phyloP scores from a whole-genome alignment of 2,797 vertebrate species.

The Distichodus sexfasciatus region DNA sequence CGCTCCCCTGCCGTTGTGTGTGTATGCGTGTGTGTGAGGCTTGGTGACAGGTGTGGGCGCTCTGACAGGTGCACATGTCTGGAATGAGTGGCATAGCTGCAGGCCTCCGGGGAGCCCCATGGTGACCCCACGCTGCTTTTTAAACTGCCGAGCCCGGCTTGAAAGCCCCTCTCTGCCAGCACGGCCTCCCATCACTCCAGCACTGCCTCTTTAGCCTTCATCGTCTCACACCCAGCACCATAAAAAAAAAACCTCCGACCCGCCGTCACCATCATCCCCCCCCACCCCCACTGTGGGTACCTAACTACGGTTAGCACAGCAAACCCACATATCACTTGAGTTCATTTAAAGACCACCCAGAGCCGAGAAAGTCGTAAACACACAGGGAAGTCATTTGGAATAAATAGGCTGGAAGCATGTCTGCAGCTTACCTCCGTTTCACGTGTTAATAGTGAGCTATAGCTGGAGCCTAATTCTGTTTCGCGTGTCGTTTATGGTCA shows the following conservation, averaged over 20 bases:
- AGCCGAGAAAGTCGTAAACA: background rate
- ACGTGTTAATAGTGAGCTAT: too few species aligned
- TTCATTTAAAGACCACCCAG: constrained; percentile 19
- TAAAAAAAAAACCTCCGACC: background rate
- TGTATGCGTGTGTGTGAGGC: constrained; percentile 14
- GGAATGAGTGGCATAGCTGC: constrained; percentile 74
- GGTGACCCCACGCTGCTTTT: constrained; percentile 67
- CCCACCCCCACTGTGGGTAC: background rate
- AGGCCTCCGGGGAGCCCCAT: constrained; percentile 48
- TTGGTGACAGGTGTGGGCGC: constrained; percentile 54
- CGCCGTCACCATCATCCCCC: background rate
- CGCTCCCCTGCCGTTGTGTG: constrained; percentile 26
- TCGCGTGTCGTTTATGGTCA: too few species aligned
- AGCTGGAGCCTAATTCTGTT: too few species aligned
- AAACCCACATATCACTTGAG: constrained; percentile 18
- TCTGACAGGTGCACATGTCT: constrained; percentile 81
- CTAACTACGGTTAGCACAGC: constrained; percentile 24
- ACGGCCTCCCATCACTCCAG: constrained; percentile 47
- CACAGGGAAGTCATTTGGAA: background rate
- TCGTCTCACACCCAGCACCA: constrained; percentile 18
- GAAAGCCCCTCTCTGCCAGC: constrained; percentile 57
- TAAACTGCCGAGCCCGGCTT: constrained; percentile 70
- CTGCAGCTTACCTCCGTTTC: too few species aligned
- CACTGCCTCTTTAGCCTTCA: constrained; percentile 39
- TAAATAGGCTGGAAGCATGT: too few species aligned